A percentile compares a stretch with the other conserved stretches of the same genome.
These are phyloP conservation scores for Syndactyla subalaris DNA, from an alignment of 2,797 vertebrate species.

Conservation along the genomic window DNA sequence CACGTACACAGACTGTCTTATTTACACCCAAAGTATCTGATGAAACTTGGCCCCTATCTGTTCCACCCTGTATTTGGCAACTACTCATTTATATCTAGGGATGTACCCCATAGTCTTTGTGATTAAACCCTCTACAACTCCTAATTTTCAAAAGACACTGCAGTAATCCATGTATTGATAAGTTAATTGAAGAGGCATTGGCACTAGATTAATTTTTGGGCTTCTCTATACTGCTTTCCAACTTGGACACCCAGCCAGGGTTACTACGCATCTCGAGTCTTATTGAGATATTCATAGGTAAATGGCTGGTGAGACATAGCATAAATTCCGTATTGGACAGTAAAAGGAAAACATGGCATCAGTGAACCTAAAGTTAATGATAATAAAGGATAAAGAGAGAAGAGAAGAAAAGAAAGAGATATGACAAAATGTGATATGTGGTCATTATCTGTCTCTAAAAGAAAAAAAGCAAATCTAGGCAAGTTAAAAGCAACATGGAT, in stretches of 20 bases:
- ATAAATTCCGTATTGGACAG: background rate
- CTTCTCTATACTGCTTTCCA: background rate
- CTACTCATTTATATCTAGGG: background rate
- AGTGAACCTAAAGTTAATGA: background rate
- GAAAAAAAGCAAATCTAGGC: background rate
- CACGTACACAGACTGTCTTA: background rate
- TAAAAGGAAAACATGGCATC: background rate
- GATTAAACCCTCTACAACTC: background rate
- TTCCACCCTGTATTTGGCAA: background rate
- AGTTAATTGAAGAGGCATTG: background rate
- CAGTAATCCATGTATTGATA: background rate
- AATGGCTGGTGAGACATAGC: fast-evolving
- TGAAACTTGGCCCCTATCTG: background rate
- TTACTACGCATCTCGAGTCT: background rate
- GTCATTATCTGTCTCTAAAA: background rate
- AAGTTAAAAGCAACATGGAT: background rate
- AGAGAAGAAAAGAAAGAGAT: background rate
- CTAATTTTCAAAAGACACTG: background rate
- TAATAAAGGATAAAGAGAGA: background rate
- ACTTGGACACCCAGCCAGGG: fast-evolving
- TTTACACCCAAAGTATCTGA: background rate
- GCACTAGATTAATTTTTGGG: background rate
- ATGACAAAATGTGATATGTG: background rate
- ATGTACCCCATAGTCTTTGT: background rate
- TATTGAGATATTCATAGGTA: background rate